phyloP scores from a whole-genome alignment of 1,140 invertebrate species.

The Acromyrmex heyeri region DNA sequence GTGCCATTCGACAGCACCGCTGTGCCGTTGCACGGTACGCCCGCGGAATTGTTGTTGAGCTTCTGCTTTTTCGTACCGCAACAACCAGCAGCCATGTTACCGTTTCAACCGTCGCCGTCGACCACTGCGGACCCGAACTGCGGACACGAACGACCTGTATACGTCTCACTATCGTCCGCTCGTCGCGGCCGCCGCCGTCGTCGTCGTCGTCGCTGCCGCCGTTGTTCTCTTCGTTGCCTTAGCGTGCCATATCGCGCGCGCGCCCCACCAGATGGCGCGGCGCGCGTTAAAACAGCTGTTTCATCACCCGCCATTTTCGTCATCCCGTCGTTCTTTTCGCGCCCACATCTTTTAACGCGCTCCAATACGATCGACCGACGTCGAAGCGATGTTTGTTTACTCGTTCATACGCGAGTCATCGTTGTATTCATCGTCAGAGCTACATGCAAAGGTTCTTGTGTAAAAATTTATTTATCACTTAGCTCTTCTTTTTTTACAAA shows the following conservation, averaged over 20 bases:
- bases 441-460: neutral
- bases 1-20: conserved; percentile 82
- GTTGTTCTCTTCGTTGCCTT: conserved; percentile 22
- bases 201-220: conserved; percentile 25
- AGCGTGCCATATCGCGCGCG: conserved; percentile 59
- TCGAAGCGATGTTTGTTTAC: neutral
- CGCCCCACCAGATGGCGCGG: conserved; percentile 66
- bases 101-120: conserved; percentile 35
- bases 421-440: neutral
- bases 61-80: conserved; percentile 96
- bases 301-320: conserved; percentile 65
- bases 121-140: conserved; percentile 32
- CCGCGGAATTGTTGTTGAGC: conserved; percentile 89
- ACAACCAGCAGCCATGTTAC: conserved; percentile 93
- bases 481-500: neutral
- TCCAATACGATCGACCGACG: neutral
- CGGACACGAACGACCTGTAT: conserved; percentile 48
- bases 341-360: neutral
- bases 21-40: conserved; percentile 86
- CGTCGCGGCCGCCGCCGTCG: conserved; percentile 48
- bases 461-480: neutral
- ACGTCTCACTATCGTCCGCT: conserved; percentile 19
- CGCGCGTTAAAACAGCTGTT: conserved; percentile 67
- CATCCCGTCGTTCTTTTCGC: neutral
- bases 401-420: neutral